A percentile compares a stretch with the other conserved stretches of the same genome.
Evolutionary conservation across 37 sponge, comb jelly and placozoan genomes (phyloP).

Genomic region (Hexactinellida sp.): DNA sequence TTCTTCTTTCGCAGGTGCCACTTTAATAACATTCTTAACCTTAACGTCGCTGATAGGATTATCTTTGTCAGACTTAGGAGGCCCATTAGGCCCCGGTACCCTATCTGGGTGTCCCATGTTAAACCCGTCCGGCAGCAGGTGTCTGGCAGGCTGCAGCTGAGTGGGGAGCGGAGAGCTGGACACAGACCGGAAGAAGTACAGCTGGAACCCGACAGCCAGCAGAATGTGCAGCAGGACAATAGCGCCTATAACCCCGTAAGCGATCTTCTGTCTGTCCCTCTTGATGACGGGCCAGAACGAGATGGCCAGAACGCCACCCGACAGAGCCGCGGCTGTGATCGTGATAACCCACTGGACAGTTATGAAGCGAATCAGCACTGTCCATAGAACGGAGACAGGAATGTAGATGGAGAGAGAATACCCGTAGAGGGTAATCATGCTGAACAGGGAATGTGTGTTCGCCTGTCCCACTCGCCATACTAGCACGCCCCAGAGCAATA

Average conservation of each 20-base stretch:
- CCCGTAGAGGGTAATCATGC: conserved; percentile 41
- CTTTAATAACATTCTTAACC: too few relatives aligned
- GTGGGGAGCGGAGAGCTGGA: neutral
- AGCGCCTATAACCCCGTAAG: neutral
- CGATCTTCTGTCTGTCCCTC: neutral
- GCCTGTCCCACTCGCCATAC: conserved; percentile 29
- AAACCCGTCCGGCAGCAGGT: too few relatives aligned
- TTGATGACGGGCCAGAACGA: conserved; percentile 7
- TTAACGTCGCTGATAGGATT: too few relatives aligned
- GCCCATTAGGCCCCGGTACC: too few relatives aligned
- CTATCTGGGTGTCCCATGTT: too few relatives aligned
- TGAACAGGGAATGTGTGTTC: conserved; percentile 22
- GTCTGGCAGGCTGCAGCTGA: too few relatives aligned
- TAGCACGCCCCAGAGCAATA: conserved; percentile 26
- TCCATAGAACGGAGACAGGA: conserved; percentile 28
- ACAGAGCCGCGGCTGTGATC: neutral
- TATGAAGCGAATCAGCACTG: neutral
- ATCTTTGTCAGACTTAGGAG: too few relatives aligned
- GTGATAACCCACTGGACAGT: neutral
- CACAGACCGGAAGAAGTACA: conserved; percentile 6
- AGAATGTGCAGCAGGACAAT: neutral
- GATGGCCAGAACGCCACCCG: neutral
- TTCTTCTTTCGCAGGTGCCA: too few relatives aligned
- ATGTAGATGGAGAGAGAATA: conserved; percentile 41
- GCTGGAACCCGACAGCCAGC: conserved; percentile 5